Conservation (phyloP, 1,140 invertebrate species). For the Acyrthosiphon pisum region DNA sequence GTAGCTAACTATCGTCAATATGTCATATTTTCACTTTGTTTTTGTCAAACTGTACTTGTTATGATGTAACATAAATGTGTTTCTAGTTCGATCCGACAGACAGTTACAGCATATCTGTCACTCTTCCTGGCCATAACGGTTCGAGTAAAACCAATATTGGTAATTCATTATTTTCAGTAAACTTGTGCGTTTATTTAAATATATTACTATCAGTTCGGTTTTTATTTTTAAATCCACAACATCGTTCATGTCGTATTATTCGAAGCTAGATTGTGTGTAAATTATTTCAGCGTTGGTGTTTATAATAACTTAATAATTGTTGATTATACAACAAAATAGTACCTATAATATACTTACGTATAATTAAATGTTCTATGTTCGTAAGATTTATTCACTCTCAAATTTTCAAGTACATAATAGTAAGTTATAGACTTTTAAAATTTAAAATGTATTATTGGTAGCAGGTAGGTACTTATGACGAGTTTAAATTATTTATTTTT, state of each 20-base stretch:
- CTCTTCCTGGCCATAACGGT: background rate
- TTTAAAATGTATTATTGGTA: no score
- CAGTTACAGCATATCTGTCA: background rate
- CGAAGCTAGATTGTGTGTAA: background rate
- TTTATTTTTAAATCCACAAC: background rate
- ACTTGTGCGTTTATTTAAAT: background rate
- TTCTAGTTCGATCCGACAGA: background rate
- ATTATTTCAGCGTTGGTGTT: background rate
- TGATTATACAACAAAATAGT: background rate
- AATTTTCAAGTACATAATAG: no score
- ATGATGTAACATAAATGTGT: background rate
- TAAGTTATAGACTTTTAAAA: no score
- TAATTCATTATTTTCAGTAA: background rate
- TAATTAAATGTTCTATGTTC: no score
- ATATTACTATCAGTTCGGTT: background rate
- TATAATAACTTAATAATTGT: background rate
- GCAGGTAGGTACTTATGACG: no score
- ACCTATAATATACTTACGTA: no score
- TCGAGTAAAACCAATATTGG: background rate
- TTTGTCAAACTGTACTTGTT: background rate
- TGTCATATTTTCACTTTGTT: background rate
- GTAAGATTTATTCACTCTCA: no score
- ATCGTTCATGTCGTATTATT: background rate
- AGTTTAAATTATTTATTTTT: no score
- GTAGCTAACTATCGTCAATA: background rate